Percentiles rank a stretch among this genome's conserved stretches.
Conservation (phyloP, 1,140 invertebrate genomes). For the Drosophila ercepeae region DNA sequence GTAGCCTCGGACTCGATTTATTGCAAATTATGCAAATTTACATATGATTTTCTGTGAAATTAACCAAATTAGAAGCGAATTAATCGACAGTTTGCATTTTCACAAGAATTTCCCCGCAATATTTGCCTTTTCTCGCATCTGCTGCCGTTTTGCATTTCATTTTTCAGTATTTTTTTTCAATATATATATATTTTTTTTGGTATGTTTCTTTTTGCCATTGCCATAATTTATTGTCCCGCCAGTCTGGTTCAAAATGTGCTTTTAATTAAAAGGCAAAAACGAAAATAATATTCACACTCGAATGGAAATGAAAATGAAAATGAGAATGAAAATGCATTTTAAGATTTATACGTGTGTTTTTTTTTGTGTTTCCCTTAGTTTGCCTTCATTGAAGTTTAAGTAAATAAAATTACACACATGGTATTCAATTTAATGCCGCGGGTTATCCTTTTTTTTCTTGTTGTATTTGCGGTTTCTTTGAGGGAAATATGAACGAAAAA, state of each 20-base stretch:
- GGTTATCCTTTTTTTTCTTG: constrained; percentile 4
- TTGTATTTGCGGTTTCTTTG: constrained; percentile 9
- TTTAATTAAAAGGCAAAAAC: constrained; percentile 65
- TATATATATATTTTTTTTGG: neutral
- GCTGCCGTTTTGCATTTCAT: constrained; percentile 1
- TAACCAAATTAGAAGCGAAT: constrained; percentile 20
- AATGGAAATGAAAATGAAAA: no score
- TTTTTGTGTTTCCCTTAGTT: constrained; percentile 26
- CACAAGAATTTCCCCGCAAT: neutral
- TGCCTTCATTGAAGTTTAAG: constrained; percentile 73
- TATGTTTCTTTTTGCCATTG: constrained; percentile 31
- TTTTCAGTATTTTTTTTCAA: constrained; percentile 7
- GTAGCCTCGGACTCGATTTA: constrained; percentile 3
- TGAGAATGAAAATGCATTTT: constrained; percentile 67
- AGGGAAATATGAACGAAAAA: constrained; percentile 13
- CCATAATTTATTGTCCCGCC: constrained; percentile 61
- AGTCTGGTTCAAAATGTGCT: constrained; percentile 55
- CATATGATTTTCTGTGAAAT: constrained; percentile 11
- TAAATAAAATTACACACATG: constrained; percentile 74
- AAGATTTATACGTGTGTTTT: constrained; percentile 39
- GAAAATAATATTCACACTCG: constrained; percentile 47
- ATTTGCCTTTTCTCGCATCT: constrained; percentile 20
- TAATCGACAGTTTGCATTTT: constrained; percentile 10
- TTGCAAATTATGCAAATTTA: constrained; percentile 6
- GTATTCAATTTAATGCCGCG: constrained; percentile 63